Evolutionary conservation across 2,888 invertebrate genomes (phyloP).

Genomic region (Dicycla oo): DNA sequence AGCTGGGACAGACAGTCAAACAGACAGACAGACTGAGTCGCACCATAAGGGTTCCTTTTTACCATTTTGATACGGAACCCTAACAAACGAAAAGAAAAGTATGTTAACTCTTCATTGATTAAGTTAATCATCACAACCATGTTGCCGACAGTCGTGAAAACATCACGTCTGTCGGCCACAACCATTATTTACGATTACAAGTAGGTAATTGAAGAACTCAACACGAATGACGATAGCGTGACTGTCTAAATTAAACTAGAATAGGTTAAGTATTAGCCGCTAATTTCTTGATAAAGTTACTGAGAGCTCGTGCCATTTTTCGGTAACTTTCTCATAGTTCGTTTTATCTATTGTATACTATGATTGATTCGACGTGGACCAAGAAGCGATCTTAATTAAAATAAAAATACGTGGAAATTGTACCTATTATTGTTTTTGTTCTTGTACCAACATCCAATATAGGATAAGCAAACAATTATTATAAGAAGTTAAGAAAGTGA

Average conservation of each 20-base stretch:
- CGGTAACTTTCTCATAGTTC: constrained; percentile 6
- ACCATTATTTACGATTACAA: constrained; percentile 27
- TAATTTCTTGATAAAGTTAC: constrained; percentile 50
- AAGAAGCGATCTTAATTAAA: background rate
- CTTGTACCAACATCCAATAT: background rate
- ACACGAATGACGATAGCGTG: constrained; percentile 36
- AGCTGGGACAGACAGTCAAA: no score
- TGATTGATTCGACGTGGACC: background rate
- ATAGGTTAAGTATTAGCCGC: constrained; percentile 35
- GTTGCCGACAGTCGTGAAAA: background rate
- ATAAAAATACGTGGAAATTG: background rate
- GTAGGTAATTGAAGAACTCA: constrained; percentile 17
- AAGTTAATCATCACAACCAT: constrained; percentile 4
- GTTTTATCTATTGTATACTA: constrained; percentile 11
- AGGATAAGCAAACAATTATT: background rate
- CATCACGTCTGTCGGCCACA: background rate
- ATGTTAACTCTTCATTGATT: constrained; percentile 1
- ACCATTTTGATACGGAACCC: no score
- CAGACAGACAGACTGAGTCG: no score
- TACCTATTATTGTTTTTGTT: background rate
- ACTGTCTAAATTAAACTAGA: constrained; percentile 41
- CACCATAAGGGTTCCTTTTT: no score
- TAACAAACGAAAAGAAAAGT: background rate
- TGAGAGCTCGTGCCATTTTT: background rate
- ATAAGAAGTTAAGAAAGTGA: background rate